A percentile compares a stretch with the other conserved stretches of the same genome.
phyloP scores from a whole-genome alignment of 2,113 vertebrate genomes.

The Podarcis raffonei region DNA sequence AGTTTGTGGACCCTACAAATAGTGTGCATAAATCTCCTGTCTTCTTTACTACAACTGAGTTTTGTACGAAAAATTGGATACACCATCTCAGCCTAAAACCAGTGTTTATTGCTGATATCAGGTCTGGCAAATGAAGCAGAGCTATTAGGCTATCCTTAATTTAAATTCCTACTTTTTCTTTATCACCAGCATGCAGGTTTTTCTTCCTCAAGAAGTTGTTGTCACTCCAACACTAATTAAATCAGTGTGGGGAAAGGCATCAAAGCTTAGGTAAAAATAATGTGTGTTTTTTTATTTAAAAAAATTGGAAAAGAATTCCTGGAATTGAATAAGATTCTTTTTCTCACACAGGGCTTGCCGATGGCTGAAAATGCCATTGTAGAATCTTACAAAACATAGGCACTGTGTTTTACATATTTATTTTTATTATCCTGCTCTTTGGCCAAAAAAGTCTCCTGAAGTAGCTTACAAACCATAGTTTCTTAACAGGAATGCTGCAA shows the following conservation, averaged over 20 bases:
- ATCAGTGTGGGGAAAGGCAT: background rate
- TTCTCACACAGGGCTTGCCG: background rate
- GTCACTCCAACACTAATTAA: slow-evolving; percentile 14
- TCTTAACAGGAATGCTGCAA: background rate
- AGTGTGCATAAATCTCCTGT: background rate
- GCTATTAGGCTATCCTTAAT: background rate
- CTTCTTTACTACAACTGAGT: background rate
- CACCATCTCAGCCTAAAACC: background rate
- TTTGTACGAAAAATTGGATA: background rate
- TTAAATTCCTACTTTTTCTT: slow-evolving; percentile 17
- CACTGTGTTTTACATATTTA: background rate
- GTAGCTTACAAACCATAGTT: background rate
- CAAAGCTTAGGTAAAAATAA: background rate
- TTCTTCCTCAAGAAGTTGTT: background rate
- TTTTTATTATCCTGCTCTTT: no score
- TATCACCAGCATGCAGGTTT: slow-evolving; percentile 8
- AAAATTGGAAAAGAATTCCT: background rate
- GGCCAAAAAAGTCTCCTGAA: background rate
- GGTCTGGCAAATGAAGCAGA: background rate
- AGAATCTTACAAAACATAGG: background rate
- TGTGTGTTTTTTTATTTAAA: background rate
- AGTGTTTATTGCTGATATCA: background rate
- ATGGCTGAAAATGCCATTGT: background rate
- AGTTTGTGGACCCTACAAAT: background rate
- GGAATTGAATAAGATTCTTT: background rate